phyloP scores from a whole-genome alignment of 30 jellyfish, hydroid and myxozoan species.

The Phacellophora camtschatica region DNA sequence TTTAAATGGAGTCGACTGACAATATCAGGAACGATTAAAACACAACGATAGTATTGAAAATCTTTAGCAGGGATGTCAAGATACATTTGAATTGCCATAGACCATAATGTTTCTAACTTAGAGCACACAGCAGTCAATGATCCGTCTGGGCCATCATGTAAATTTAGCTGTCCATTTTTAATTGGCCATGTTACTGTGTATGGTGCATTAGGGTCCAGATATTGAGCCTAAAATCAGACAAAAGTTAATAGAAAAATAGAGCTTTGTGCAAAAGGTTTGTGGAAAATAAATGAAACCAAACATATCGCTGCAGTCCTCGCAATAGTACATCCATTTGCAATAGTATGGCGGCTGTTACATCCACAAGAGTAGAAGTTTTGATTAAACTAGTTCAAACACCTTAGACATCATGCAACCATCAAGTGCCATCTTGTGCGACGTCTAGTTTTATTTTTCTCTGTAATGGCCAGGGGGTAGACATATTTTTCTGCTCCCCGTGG shows the following conservation, averaged over 20 bases:
- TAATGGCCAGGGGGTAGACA: no score
- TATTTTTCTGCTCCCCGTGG: no score
- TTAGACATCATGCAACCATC: no score
- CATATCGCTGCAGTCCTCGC: no score
- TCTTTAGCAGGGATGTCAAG: slow-evolving; percentile 93
- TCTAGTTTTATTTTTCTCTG: no score
- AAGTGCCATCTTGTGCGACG: no score
- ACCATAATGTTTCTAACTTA: slow-evolving; percentile 89
- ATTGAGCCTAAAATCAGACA: slow-evolving; percentile 70
- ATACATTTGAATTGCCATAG: slow-evolving; percentile 83
- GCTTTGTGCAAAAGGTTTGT: no score
- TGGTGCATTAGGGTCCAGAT: slow-evolving; percentile 93
- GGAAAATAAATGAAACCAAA: neutral
- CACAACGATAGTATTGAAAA: slow-evolving; percentile 84
- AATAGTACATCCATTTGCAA: no score
- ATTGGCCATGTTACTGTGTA: slow-evolving; percentile 84
- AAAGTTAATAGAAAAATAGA: no score
- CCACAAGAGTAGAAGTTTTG: no score
- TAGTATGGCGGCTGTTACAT: no score
- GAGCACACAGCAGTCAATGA: slow-evolving; percentile 81
- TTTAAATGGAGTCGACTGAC: slow-evolving; percentile 77
- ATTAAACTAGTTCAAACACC: no score
- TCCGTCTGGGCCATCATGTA: slow-evolving; percentile 89
- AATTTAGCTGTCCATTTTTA: slow-evolving; percentile 74
- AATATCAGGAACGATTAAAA: slow-evolving; percentile 89